phyloP scores from a whole-genome alignment of 2,888 invertebrate species.

The Hypselothyrea guttata region DNA sequence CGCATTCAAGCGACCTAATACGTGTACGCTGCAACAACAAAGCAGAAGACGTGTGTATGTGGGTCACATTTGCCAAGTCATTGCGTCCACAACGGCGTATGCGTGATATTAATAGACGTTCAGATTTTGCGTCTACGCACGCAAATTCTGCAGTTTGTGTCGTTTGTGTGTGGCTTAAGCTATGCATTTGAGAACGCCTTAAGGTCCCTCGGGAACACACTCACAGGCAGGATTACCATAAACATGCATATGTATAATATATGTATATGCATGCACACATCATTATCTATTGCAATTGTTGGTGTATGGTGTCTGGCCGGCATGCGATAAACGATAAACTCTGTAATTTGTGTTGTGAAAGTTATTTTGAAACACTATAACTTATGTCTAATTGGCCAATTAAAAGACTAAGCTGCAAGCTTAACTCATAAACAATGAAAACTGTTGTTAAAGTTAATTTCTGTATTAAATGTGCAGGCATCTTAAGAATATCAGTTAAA shows the following conservation, averaged over 20 bases:
- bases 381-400: conserved; percentile 8
- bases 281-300: background rate
- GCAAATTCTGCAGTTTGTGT: conserved; percentile 32
- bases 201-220: conserved; percentile 24
- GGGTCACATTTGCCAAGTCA: conserved; percentile 51
- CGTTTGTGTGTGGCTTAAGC: conserved; percentile 25
- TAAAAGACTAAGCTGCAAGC: background rate
- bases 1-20: conserved; percentile 23
- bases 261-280: conserved; percentile 20
- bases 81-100: conserved; percentile 55
- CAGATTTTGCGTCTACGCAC: conserved; percentile 30
- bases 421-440: too few relatives aligned
- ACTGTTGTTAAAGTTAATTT: too few relatives aligned
- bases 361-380: background rate
- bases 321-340: background rate
- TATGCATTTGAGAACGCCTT: conserved; percentile 57
- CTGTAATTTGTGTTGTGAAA: background rate
- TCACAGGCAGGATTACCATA: background rate
- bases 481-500: too few relatives aligned
- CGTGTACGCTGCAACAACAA: conserved; percentile 28
- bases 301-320: background rate
- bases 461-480: too few relatives aligned
- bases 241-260: too few relatives aligned
- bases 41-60: conserved; percentile 15
- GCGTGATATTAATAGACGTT: conserved; percentile 67